Conservation (phyloP, 2,888 invertebrate genomes). For the Geotrupes spiniger region DNA sequence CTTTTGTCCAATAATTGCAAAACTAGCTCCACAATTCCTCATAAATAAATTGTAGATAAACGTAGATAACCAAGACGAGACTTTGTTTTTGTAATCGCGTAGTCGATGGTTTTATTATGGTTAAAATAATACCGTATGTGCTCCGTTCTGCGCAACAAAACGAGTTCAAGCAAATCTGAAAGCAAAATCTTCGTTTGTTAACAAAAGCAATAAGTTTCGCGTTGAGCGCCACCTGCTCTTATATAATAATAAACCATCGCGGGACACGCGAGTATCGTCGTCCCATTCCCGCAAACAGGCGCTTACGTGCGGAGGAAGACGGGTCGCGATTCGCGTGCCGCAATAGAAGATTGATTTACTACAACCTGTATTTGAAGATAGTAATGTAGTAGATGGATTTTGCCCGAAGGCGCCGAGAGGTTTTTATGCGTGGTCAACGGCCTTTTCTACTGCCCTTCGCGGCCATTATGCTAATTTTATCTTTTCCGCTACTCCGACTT, state of each 20-base stretch:
- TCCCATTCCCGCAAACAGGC: not conserved
- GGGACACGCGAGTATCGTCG: not conserved
- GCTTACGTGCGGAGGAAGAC: not conserved
- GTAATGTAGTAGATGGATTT: slow-evolving; percentile 21
- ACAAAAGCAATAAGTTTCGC: slow-evolving; percentile 4
- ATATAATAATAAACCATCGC: not conserved
- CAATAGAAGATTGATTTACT: not conserved
- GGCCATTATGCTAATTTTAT: slow-evolving; percentile 20
- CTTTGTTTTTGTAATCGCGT: too few species aligned
- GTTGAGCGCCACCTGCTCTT: slow-evolving; percentile 12
- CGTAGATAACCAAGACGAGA: too few species aligned
- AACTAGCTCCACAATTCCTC: too few species aligned
- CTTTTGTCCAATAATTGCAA: too few species aligned
- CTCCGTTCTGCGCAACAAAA: too few species aligned
- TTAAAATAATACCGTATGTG: too few species aligned
- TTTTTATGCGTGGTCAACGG: slow-evolving; percentile 21
- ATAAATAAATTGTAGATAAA: too few species aligned
- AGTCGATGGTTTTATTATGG: too few species aligned
- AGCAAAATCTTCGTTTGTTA: not conserved
- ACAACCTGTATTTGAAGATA: slow-evolving; percentile 21
- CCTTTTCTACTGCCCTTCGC: slow-evolving; percentile 15
- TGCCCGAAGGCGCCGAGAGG: slow-evolving; percentile 11
- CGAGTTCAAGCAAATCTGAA: not conserved
- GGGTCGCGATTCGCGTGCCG: too few species aligned
- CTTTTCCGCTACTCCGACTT: slow-evolving; percentile 12